phyloP scores from a whole-genome alignment of 2,113 vertebrate genomes.

The Halichoerus grypus region DNA sequence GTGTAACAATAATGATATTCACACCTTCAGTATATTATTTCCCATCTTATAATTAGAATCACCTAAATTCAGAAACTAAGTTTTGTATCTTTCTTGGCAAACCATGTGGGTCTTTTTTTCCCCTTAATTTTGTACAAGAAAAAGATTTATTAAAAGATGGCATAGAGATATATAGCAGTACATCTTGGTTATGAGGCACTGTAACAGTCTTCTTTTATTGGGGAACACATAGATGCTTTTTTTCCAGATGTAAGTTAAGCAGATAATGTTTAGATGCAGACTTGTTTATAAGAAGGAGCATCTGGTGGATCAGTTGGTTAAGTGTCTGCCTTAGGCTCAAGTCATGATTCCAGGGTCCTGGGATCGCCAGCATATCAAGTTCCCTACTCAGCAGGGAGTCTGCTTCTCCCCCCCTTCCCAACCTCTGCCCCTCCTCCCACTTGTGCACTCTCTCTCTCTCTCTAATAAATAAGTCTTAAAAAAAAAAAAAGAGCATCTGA shows the following conservation, averaged over 20 bases:
- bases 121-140: neutral
- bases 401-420: too few species aligned
- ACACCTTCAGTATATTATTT: neutral
- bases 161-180: neutral
- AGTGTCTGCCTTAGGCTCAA: neutral
- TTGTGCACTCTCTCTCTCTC: neutral
- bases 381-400: neutral
- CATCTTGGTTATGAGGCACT: neutral
- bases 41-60: neutral
- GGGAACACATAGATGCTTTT: neutral
- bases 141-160: neutral
- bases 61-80: neutral
- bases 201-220: neutral
- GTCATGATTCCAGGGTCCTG: neutral
- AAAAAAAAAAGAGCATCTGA: neutral
- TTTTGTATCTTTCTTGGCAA: neutral
- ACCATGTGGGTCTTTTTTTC: neutral
- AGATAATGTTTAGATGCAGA: slow-evolving; percentile 39
- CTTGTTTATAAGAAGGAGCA: slow-evolving; percentile 46
- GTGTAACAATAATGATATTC: neutral
- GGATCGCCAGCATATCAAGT: neutral
- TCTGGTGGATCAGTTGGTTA: neutral
- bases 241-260: neutral
- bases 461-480: neutral
- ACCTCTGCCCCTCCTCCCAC: neutral